Percentiles rank a stretch among this genome's conserved stretches.
Conservation (phyloP, 2,888 invertebrate species). For the Dyspetes luteomarginatus region DNA sequence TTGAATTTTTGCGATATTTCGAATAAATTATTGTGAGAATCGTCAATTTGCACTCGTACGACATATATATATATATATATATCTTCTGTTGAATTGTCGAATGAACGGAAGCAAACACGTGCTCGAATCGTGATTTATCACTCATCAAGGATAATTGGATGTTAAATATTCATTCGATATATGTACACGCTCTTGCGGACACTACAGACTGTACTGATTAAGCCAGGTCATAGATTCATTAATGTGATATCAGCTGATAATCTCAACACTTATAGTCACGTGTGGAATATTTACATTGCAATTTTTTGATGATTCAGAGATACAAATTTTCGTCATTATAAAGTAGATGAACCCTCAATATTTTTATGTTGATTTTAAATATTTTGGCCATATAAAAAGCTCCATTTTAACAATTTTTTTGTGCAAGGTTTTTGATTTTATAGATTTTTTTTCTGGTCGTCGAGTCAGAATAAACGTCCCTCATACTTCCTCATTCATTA, state of each 20-base stretch:
- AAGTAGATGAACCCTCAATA: not conserved
- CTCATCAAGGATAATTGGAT: conserved; percentile 25
- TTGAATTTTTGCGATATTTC: conserved; percentile 7
- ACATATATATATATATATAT: too few relatives aligned
- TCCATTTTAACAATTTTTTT: too few relatives aligned
- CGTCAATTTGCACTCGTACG: not conserved
- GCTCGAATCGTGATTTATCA: conserved; percentile 32
- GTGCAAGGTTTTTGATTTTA: too few relatives aligned
- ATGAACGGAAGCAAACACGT: conserved; percentile 10
- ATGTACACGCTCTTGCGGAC: too few relatives aligned
- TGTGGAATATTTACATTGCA: conserved; percentile 2
- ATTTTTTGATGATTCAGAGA: not conserved
- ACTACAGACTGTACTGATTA: conserved; percentile 16
- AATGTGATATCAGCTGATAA: conserved; percentile 36
- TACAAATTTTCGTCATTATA: not conserved
- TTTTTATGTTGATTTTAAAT: conserved; percentile 18
- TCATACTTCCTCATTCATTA: conserved; percentile 15
- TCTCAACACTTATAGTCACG: conserved; percentile 1
- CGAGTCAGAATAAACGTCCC: conserved; percentile 36
- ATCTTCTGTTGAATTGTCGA: not conserved
- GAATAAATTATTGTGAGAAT: conserved; percentile 11
- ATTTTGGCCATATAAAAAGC: too few relatives aligned
- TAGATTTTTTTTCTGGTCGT: too few relatives aligned
- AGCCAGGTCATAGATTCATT: conserved; percentile 22
- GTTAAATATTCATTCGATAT: conserved; percentile 40